Evolutionary conservation across 2,888 invertebrate species (phyloP).

Genomic region (Galerucella calmariensis): DNA sequence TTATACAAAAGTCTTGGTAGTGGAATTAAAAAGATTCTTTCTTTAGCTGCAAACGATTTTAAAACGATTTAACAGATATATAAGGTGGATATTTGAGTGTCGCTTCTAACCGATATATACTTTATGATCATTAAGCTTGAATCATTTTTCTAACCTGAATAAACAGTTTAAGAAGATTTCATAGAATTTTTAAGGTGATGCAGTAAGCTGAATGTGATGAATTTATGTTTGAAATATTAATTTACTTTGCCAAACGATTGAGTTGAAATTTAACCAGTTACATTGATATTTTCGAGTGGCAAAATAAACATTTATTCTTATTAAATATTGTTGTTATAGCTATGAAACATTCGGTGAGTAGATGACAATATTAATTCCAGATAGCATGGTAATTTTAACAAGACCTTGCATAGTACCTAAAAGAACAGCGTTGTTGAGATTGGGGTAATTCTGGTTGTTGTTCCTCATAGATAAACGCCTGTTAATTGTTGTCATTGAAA

Average conservation of each 20-base stretch:
- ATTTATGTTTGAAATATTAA: neutral
- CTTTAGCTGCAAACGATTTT: too few relatives aligned
- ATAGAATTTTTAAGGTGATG: neutral
- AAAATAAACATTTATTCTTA: neutral
- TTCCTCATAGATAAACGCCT: constrained; percentile 61
- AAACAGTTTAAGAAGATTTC: neutral
- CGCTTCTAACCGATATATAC: too few relatives aligned
- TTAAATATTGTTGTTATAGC: neutral
- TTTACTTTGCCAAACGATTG: neutral
- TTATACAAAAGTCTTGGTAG: too few relatives aligned
- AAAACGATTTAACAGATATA: too few relatives aligned
- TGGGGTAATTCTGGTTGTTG: constrained; percentile 55
- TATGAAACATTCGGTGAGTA: constrained; percentile 17
- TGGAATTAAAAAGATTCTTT: too few relatives aligned
- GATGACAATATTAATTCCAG: constrained; percentile 27
- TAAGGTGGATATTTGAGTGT: too few relatives aligned
- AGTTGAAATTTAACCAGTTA: neutral
- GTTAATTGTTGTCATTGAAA: constrained; percentile 63
- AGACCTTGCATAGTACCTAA: constrained; percentile 54
- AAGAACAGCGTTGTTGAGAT: constrained; percentile 49
- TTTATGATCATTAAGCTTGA: too few relatives aligned
- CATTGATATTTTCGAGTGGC: neutral
- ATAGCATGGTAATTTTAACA: constrained; percentile 37
- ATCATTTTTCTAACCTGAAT: too few relatives aligned
- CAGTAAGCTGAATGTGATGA: constrained; percentile 4